Base-by-base conservation (phyloP, 2,113 vertebrate species). In the Poecilia latipinna region DNA sequence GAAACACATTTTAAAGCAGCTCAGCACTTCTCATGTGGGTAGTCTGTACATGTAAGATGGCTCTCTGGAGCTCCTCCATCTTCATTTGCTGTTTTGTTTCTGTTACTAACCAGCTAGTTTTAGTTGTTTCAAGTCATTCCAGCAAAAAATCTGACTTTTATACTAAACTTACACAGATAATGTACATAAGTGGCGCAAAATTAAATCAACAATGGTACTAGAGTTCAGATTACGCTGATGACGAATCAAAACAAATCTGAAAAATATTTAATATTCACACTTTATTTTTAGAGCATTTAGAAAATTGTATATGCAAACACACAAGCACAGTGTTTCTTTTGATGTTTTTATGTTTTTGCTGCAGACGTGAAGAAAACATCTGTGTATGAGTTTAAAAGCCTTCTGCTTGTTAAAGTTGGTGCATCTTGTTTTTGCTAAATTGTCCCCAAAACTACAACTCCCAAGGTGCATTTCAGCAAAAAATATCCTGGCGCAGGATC, bases 51-150 rank as follows among this genome's bases (percentile, higher is more conserved):
- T 79, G 84, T 80, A 85, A 44, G 61, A 82, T 67, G 65, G 87
- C 88, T 84, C 85, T 75, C 82, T 89, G 37, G 69, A 87, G 76
- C 69, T 79, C 78, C 24, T 69, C 39, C 71, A 32, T 77, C 84
- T 26, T 68, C 26, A 61, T 67, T 71, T 66, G 4, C 79, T 75
- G 39, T 72, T 54, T 35, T 83, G 61, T 90, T 73, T 82, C 90
- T 93, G 91, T 93, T 92, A 92, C 91, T 92, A 93, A 92, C 89
- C 51, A 68, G 82, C 86, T 86, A 83, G 86, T 86, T 67, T 44
- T 86, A 72, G 69, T 39, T 74, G 68, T 83, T 77, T 79, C 4
- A 80, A 80, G 82, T 88, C 88, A 90, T 89, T 90, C 86, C 89
- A 89, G 77, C 82, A 85, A 82, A 82, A n/a, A 57, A 78, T 65